Base-by-base conservation (phyloP, 2,888 invertebrate genomes). In the Drosophila falleni region DNA sequence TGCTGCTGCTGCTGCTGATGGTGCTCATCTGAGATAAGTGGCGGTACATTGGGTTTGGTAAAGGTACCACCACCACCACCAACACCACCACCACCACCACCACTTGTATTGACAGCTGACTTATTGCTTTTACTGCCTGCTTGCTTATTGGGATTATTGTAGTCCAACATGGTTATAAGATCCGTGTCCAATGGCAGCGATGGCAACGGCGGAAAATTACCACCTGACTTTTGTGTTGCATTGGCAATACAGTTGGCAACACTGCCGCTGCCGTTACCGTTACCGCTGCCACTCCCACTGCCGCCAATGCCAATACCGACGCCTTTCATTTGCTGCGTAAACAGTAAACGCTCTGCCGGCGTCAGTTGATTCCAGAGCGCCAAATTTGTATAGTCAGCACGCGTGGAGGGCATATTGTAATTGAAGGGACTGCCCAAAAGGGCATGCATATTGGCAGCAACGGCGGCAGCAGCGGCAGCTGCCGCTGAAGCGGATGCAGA, bases 301-400 rank as follows among this genome's bases (percentile, higher is more conserved):
- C 39, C 6, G 15, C 37, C 42, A 9, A 49, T 29, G 8, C 58
- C 59, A 2, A 58, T 47, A 42, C 63, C 59, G 37, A 69, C 66
- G 19, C 82, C 82, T 51, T 91, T 91, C 29, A 91, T 80, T 71
- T 91, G 91, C 50, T 91, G 91, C 3, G 90, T 91, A 29, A 91
- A 77, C 4, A 91, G 68, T 44, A 91, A 69, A 44, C 91, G 81
- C 61, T 91, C 90, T 5, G 87, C 75, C 41, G 82, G 90, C 26
- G 85, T 90, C 74, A 92, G 70, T 63, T 91, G 91, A 83, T 92
- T 92, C 92, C 92, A 92, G 35, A 92, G 74, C 1, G 92, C 90
- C 46, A 92, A 67, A 71, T 92, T 92, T 9, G 91, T 89, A 23
- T 91, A 91, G 62, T 92, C 91, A 16, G 81, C 74, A 0, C 80